Conservation (phyloP, 1,140 invertebrate genomes). For the Tigriopus japonicus region DNA sequence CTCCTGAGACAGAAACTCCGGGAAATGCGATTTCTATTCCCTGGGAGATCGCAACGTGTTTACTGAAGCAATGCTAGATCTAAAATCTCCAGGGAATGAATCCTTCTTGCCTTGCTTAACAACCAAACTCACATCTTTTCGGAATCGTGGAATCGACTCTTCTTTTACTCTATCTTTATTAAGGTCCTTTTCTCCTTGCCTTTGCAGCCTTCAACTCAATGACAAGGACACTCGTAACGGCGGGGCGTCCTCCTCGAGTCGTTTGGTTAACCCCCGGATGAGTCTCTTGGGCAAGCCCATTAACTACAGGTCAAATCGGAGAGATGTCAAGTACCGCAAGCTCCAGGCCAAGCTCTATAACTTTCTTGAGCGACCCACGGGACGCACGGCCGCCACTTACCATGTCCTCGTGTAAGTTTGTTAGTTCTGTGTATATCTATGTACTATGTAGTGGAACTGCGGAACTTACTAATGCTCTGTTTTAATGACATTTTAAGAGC, state of each 20-base stretch:
- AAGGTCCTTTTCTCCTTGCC: too few relatives aligned
- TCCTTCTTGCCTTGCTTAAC: too few relatives aligned
- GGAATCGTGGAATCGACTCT: too few relatives aligned
- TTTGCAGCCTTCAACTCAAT: slow-evolving; percentile 10
- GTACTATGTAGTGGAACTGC: not conserved
- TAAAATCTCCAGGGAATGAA: too few relatives aligned
- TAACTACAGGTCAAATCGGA: slow-evolving; percentile 60
- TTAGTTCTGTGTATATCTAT: slow-evolving; percentile 9
- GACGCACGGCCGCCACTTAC: slow-evolving; percentile 61
- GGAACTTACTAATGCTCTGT: too few relatives aligned
- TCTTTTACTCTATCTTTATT: too few relatives aligned
- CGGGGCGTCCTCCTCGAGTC: not conserved
- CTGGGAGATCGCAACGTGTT: too few relatives aligned
- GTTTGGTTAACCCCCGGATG: slow-evolving; percentile 36
- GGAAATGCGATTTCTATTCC: too few relatives aligned
- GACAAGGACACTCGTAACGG: slow-evolving; percentile 8
- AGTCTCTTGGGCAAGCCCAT: slow-evolving; percentile 74
- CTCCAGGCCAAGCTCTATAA: slow-evolving; percentile 78
- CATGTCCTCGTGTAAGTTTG: slow-evolving; percentile 75
- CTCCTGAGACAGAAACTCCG: too few relatives aligned
- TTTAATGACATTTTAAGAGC: too few relatives aligned
- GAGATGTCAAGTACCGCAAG: slow-evolving; percentile 68
- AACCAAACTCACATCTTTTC: too few relatives aligned
- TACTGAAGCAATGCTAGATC: too few relatives aligned
- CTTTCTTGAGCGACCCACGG: slow-evolving; percentile 75